phyloP scores from a whole-genome alignment of 2,113 vertebrate species.

The Crypturellus undulatus region DNA sequence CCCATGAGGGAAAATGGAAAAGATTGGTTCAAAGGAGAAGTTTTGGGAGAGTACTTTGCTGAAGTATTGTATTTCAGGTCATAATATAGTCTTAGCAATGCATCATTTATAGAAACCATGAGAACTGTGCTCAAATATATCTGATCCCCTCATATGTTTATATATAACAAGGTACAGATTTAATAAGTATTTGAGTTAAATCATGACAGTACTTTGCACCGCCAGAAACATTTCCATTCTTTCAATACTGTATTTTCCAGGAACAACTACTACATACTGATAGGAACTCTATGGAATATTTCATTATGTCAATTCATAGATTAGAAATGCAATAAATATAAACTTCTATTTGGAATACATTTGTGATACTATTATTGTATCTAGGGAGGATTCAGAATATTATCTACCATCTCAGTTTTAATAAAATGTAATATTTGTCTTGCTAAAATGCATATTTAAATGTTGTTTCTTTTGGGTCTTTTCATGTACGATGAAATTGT shows the following conservation, averaged over 20 bases:
- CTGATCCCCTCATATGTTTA: neutral
- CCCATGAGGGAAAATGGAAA: fast-evolving
- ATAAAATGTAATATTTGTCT: neutral
- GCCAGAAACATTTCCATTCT: neutral
- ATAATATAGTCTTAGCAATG: neutral
- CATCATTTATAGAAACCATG: neutral
- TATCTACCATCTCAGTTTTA: neutral
- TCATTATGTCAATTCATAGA: neutral
- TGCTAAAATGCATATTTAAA: neutral
- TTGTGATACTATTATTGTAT: neutral
- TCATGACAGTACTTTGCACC: neutral
- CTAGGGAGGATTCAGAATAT: neutral
- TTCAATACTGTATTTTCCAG: neutral
- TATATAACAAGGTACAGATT: neutral
- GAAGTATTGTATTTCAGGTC: neutral
- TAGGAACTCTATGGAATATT: neutral
- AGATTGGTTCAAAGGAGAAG: neutral
- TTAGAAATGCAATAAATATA: neutral
- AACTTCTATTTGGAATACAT: neutral
- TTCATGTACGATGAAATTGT: neutral
- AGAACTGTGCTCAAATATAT: neutral
- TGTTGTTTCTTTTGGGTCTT: fast-evolving
- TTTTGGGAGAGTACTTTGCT: neutral
- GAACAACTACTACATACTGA: neutral
- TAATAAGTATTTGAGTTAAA: neutral